Evolutionary conservation across 2,888 invertebrate species (phyloP), one percentile per base, ranked within the genome.

Genomic region (Ophioninae sp.): DNA sequence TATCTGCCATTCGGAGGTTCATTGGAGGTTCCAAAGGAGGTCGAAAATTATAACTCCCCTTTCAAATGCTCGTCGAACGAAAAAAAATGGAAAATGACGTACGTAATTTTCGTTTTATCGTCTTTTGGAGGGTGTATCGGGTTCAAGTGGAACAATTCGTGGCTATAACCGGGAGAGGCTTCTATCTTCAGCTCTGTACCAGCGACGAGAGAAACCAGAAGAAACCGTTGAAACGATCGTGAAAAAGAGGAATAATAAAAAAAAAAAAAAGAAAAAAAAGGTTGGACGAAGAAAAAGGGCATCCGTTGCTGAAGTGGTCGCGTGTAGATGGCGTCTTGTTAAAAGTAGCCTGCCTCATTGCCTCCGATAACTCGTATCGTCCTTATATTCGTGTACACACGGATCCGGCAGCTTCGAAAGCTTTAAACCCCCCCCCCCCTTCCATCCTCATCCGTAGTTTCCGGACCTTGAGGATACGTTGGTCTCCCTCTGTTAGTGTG

Each of bases 301-400:
- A 67, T 67, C 37, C 20, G 67, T 73, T 82, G 75, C 56, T 68
- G 69, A 84, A 83, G 83, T 83, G 87, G 82, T 83, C 80, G 81
- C 81, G 86, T 86, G 87, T 85, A 85, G 80, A 88, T 87, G 88
- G 88, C 87, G 89, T 91, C 93, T 93, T 93, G 93, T 93, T 93
- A 93, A 93, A 93, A 93, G 91, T 92, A 91, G 88, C 91, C 90
- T 88, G 93, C 90, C 91, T 93, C 93, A 92, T 93, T 93, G 92
- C 92, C 91, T 91, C 91, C 92, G 89, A 92, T 92, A 93, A 92
- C 91, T 90, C 88, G 81, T 64, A 67, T 79, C 80, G 82, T 82
- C 81, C 80, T 81, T 81, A 56, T 59, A 75, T 70, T 59, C 76
- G 69, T 72, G 50, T 72, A 13, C 7, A 44, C 61, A 67, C 37